Evolutionary conservation across 2,113 vertebrate genomes (phyloP), one percentile per base, ranked within the genome.

Genomic region (Semicossyphus pulcher): DNA sequence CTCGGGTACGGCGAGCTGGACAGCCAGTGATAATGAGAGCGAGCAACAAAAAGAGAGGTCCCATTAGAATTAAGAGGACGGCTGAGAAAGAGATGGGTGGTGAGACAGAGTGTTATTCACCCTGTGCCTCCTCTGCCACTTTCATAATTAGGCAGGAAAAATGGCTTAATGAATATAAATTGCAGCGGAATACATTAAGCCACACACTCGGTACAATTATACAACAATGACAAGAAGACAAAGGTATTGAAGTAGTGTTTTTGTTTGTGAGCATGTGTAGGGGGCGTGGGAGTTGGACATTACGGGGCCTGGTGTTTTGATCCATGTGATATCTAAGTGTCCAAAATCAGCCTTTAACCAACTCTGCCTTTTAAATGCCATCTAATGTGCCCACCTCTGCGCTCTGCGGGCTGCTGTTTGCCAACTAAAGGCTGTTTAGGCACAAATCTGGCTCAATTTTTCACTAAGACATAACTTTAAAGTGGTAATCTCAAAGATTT

Each of bases 101-200:
- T 23, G 58, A 53, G 21, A 39, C 21, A 63, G 66, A 59, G 78
- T 71, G 54, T 84, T 84, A 52, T 68, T 76, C 84, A 75, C 48
- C 41, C 52, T 54, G 1, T 77, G 45, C 29, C 20, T 44, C 34
- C 57, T 57, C 48, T 47, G 36, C 28, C n/a, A 51, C 71, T 52
- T 54, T 70, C 66, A 59, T 58, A 83, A 88, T 83, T 74, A 81
- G 57, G n/a, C 36, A 44, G 39, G 54, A 34, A 72, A 71, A 77
- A 85, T 78, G 57, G 62, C 56, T 72, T 82, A 88, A 84, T 84
- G 70, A 85, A 81, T 81, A 62, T 45, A 78, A 89, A 87, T 88
- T 80, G 12, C 82, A 39, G 53, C 18, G 31, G 60, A 89, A 85
- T 82, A 85, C 41, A 89, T 82, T 71, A 72, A 70, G 57, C 72